Evolutionary conservation across 2,113 vertebrate species (phyloP).

Genomic region (Centropus unirufus): DNA sequence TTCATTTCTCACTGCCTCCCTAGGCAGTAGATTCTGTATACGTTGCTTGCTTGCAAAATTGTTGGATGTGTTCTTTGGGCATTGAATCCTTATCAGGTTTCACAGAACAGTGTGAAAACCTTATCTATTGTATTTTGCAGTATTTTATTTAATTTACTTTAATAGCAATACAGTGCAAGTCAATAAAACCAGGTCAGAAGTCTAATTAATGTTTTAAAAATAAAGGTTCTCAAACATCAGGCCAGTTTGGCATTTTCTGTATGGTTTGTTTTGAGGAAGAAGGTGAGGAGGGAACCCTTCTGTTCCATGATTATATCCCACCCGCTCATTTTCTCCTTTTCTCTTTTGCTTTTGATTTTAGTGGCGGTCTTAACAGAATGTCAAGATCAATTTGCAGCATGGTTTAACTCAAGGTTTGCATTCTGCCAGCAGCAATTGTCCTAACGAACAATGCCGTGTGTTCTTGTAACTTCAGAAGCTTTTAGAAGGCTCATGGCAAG

Average conservation of each 20-base stretch:
- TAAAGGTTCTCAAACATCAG: conserved; percentile 87
- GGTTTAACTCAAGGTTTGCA: conserved; percentile 87
- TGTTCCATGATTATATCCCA: conserved; percentile 84
- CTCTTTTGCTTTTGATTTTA: conserved; percentile 87
- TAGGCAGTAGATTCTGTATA: conserved; percentile 27
- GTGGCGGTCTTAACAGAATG: conserved; percentile 85
- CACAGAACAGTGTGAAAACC: conserved; percentile 46
- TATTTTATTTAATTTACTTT: conserved; percentile 69
- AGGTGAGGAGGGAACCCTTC: conserved; percentile 83
- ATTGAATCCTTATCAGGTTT: conserved; percentile 64
- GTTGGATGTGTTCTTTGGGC: conserved; percentile 14
- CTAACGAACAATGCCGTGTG: conserved; percentile 83
- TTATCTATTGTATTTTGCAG: conserved; percentile 44
- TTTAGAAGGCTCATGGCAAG: conserved; percentile 85
- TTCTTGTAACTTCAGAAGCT: conserved; percentile 88
- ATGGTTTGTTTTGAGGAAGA: conserved; percentile 79
- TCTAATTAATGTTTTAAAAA: conserved; percentile 91
- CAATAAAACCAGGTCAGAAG: conserved; percentile 83
- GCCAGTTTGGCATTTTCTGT: conserved; percentile 80
- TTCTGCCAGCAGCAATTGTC: conserved; percentile 86
- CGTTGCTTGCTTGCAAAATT: conserved; percentile 58
- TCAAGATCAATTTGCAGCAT: conserved; percentile 91
- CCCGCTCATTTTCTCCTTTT: conserved; percentile 88
- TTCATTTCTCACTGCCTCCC: conserved; percentile 65
- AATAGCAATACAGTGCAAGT: conserved; percentile 71